Conservation (phyloP, 2,888 invertebrate species). For the Drosophila birchii region DNA sequence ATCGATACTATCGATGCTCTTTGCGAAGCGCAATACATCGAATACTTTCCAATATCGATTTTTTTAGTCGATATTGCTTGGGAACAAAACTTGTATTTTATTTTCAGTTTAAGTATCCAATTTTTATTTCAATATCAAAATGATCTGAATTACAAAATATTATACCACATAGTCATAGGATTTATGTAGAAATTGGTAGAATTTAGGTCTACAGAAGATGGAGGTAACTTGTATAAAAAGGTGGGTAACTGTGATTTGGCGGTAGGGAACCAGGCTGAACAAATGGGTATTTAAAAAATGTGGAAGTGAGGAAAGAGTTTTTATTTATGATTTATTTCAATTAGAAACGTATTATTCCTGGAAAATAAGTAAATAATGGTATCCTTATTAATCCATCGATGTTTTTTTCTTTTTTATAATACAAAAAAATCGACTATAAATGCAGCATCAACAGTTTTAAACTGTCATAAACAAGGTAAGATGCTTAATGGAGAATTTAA, state of each 20-base stretch:
- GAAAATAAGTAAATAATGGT: too few relatives aligned
- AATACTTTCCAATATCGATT: neutral
- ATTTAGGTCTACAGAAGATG: neutral
- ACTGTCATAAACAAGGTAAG: too few relatives aligned
- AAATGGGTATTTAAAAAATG: neutral
- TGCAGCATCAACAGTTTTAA: too few relatives aligned
- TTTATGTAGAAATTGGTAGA: neutral
- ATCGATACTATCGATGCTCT: neutral
- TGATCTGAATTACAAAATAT: neutral
- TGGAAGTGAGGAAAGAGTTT: neutral
- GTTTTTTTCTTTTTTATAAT: too few relatives aligned
- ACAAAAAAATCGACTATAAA: too few relatives aligned
- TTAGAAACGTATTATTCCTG: neutral
- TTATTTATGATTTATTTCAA: neutral
- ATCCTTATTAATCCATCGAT: too few relatives aligned
- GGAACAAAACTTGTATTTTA: neutral
- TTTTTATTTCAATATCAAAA: neutral
- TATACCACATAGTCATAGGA: neutral
- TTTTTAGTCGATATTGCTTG: neutral
- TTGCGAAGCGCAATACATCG: neutral
- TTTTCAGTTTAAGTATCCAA: neutral
- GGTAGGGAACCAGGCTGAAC: neutral
- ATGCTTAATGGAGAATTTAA: too few relatives aligned
- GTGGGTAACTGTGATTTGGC: neutral
- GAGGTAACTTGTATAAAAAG: neutral